These are phyloP conservation scores for Antheraea assamensis DNA, from an alignment of 2,888 invertebrate genomes.

Conservation along the genomic window DNA sequence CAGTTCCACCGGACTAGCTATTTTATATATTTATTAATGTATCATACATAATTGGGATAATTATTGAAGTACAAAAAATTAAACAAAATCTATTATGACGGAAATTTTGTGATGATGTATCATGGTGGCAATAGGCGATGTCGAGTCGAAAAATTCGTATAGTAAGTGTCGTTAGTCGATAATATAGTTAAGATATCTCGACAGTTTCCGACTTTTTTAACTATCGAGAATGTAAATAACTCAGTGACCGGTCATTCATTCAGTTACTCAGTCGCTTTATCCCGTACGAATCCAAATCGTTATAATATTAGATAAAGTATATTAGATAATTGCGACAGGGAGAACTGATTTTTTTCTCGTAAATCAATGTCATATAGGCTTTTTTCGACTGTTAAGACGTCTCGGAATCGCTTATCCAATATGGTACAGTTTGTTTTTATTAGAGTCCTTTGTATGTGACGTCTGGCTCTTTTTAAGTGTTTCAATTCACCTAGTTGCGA, in stretches of 20 bases:
- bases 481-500: slow-evolving; percentile 20
- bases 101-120: not conserved
- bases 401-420: slow-evolving; percentile 2
- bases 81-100: not conserved
- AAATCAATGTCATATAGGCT: not conserved
- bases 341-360: not conserved
- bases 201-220: not conserved
- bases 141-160: not conserved
- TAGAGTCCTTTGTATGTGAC: slow-evolving; percentile 45
- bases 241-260: no score
- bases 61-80: not conserved
- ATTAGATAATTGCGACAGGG: no score
- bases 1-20: not conserved
- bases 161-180: no score
- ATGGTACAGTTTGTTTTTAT: slow-evolving; percentile 19
- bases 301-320: no score
- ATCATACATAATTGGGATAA: not conserved
- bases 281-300: no score
- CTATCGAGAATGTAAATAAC: no score
- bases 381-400: not conserved
- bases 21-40: not conserved
- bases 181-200: not conserved
- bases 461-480: slow-evolving; percentile 44
- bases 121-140: not conserved
- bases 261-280: no score